Base-by-base conservation (phyloP, 37 sponge, comb jelly and placozoan genomes). In the Chondrosia reniformis region DNA sequence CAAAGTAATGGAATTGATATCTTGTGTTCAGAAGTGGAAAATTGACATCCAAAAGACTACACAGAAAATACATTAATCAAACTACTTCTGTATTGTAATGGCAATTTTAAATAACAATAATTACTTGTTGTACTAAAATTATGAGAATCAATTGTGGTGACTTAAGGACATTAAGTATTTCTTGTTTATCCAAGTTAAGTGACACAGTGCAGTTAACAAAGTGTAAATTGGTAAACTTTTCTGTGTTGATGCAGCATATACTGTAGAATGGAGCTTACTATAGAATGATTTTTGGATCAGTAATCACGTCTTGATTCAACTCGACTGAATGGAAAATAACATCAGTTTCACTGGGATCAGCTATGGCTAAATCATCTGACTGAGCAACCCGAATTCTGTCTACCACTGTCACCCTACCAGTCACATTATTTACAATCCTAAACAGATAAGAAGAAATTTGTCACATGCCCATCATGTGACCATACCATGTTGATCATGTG, bases 31-130 rank as follows among this genome's bases (percentile, higher is more conserved):
- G 61, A 30, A 30, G 30, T 30, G 28, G 28, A 30, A 19, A 59
- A 59, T 59, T 59, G n/a, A 30, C n/a, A 59, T 59, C 61, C 61
- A 59, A 59, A 59, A 59, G 61, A 59, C 61, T 59, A 59, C n/a
- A 59, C 8, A 59, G 15, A 19, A 19, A 15, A 49, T 19, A 49
- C n/a, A n/a, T n/a, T n/a, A n/a, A n/a, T n/a, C n/a, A n/a, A n/a
- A n/a, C n/a, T n/a, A n/a, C n/a, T n/a, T n/a, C n/a, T n/a, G n/a
- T n/a, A n/a, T n/a, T n/a, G n/a, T n/a, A n/a, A n/a, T n/a, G n/a
- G n/a, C n/a, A n/a, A n/a, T n/a, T n/a, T n/a, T n/a, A n/a, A n/a
- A n/a, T n/a, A n/a, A n/a, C n/a, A n/a, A n/a, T n/a, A n/a, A n/a
- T n/a, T n/a, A n/a, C n/a, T n/a, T n/a, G n/a, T n/a, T n/a, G n/a